A percentile compares a stretch with the other conserved stretches of the same genome.
These are phyloP conservation scores for Paratrypauchen microcephalus DNA, from an alignment of 2,797 vertebrate genomes.

Conservation along the genomic window DNA sequence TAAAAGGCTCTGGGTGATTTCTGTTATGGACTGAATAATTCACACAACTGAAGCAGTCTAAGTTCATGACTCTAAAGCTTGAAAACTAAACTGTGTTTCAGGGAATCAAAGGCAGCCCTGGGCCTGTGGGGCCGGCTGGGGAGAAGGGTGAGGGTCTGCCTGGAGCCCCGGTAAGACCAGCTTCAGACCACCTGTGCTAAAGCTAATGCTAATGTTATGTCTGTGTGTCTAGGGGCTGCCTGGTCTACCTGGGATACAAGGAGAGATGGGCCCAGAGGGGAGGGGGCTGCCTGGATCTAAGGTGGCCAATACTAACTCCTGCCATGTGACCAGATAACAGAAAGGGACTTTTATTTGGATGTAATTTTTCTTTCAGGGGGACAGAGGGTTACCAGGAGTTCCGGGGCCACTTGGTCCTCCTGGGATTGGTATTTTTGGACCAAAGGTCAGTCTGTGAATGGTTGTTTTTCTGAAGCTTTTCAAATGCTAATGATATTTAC, in stretches of 20 bases:
- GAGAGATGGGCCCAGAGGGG: slow-evolving; percentile 80
- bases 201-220: background rate
- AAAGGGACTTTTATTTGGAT: slow-evolving; percentile 4
- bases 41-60: no score
- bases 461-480: background rate
- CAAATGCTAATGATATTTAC: background rate
- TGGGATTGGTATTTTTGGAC: slow-evolving; percentile 73
- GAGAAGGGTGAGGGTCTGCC: slow-evolving; percentile 79
- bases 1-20: no score
- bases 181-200: background rate
- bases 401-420: slow-evolving; percentile 73
- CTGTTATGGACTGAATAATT: no score
- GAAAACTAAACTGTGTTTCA: slow-evolving; percentile 41
- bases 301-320: slow-evolving; percentile 57
- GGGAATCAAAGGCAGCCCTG: slow-evolving; percentile 78
- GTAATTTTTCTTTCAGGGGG: slow-evolving; percentile 74
- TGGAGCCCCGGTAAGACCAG: slow-evolving; percentile 76
- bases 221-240: slow-evolving; percentile 76
- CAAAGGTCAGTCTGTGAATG: slow-evolving; percentile 73
- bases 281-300: slow-evolving; percentile 81
- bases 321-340: background rate
- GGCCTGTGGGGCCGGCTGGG: slow-evolving; percentile 76
- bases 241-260: slow-evolving; percentile 77
- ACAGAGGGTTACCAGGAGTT: slow-evolving; percentile 74
- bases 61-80: background rate